Evolutionary conservation across 2,888 invertebrate genomes (phyloP).

Genomic region (Heteropelma amictum): DNA sequence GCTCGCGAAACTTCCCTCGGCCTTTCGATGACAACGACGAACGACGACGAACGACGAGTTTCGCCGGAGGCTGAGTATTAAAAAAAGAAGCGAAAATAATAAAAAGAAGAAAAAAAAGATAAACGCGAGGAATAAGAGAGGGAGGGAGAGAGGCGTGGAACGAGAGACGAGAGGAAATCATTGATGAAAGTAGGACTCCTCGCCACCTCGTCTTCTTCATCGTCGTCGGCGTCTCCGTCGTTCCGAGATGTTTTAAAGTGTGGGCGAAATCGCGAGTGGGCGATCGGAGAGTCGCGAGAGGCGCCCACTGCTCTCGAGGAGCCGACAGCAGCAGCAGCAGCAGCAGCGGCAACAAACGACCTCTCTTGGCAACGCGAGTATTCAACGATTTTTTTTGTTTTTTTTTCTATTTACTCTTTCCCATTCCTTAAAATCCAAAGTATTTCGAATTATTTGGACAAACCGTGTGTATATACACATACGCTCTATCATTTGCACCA

Average conservation of each 20-base stretch:
- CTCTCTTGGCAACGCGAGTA: not conserved
- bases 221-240: conserved; percentile 26
- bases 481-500: too few relatives aligned
- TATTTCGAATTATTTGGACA: too few relatives aligned
- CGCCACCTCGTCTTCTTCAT: conserved; percentile 26
- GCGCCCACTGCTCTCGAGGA: conserved; percentile 63
- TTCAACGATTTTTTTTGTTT: too few relatives aligned
- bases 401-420: too few relatives aligned
- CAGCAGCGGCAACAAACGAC: not conserved
- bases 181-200: conserved; percentile 64
- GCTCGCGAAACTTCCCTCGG: conserved; percentile 12
- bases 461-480: too few relatives aligned
- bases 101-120: conserved; percentile 26
- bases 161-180: conserved; percentile 41
- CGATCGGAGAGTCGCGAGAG: conserved; percentile 61
- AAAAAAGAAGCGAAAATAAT: not conserved
- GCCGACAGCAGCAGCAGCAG: conserved; percentile 19
- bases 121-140: not conserved
- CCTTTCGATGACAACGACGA: conserved; percentile 10
- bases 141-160: conserved; percentile 43
- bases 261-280: conserved; percentile 65
- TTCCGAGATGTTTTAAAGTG: conserved; percentile 50
- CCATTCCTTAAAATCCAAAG: too few relatives aligned
- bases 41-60: conserved; percentile 11
- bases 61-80: conserved; percentile 13